A percentile compares a stretch with the other conserved stretches of the same genome.
These are phyloP conservation scores for Dorcus hopei DNA, from an alignment of 2,888 invertebrate genomes.

Conservation along the genomic window DNA sequence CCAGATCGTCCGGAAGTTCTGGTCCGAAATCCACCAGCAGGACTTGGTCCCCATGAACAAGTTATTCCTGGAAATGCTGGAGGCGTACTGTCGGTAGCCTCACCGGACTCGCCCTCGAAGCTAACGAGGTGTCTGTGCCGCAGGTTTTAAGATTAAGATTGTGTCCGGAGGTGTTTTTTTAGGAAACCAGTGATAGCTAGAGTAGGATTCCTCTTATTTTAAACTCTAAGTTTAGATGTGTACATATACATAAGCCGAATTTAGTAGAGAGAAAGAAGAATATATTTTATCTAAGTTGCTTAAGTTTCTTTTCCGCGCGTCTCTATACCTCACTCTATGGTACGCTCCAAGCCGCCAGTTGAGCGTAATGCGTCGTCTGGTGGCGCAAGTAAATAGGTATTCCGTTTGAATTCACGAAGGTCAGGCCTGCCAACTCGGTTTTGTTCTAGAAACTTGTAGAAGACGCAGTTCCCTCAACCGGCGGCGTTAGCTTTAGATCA, in stretches of 20 bases:
- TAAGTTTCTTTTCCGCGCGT: slow-evolving; percentile 10
- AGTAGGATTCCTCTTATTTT: slow-evolving; percentile 22
- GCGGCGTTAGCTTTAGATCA: too few relatives aligned
- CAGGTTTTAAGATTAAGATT: too few relatives aligned
- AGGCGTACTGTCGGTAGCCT: slow-evolving; percentile 67
- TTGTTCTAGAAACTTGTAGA: too few relatives aligned
- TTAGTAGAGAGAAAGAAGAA: slow-evolving; percentile 13
- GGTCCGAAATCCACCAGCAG: slow-evolving; percentile 84
- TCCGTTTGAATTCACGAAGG: too few relatives aligned
- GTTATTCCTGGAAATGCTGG: slow-evolving; percentile 94
- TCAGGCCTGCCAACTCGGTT: too few relatives aligned
- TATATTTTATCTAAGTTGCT: slow-evolving; percentile 18
- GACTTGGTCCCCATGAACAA: slow-evolving; percentile 93
- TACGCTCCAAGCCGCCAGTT: too few relatives aligned
- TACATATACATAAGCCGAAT: slow-evolving; percentile 18
- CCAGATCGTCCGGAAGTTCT: slow-evolving; percentile 83
- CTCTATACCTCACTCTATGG: background rate
- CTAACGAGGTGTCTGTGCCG: background rate
- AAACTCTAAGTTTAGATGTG: slow-evolving; percentile 12
- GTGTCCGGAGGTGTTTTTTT: slow-evolving; percentile 10
- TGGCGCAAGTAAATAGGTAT: too few relatives aligned
- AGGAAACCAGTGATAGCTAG: slow-evolving; percentile 28
- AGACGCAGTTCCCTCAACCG: too few relatives aligned
- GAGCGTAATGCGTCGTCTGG: too few relatives aligned
- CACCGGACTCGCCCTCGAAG: background rate